These are phyloP conservation scores for Zapus hudsonius DNA, from an alignment of 2,113 vertebrate genomes.

Conservation along the genomic window DNA sequence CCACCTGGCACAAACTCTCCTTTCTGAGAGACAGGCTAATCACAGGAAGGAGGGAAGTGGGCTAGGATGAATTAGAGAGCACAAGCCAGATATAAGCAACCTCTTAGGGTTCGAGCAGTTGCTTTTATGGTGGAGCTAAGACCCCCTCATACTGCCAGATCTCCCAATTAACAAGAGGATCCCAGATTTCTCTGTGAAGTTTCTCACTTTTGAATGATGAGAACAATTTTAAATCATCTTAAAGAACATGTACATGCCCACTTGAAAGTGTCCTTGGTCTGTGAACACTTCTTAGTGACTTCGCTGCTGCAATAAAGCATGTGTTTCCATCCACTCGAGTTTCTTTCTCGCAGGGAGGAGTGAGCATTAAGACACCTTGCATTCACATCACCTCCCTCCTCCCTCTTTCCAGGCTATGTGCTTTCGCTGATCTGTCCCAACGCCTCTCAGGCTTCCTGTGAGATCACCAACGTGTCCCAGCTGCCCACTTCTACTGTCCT, in stretches of 20 bases:
- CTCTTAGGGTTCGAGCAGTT: not conserved
- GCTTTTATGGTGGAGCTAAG: not conserved
- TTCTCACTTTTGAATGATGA: not conserved
- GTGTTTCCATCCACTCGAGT: not conserved
- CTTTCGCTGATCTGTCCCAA: constrained; percentile 79
- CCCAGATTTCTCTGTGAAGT: not conserved
- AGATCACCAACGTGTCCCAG: constrained; percentile 82
- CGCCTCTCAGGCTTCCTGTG: constrained; percentile 82
- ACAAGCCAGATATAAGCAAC: not conserved
- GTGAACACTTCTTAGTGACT: no score
- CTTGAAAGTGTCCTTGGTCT: not conserved
- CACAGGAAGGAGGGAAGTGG: not conserved
- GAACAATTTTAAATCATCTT: not conserved
- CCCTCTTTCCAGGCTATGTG: constrained; percentile 77
- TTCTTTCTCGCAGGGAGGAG: not conserved
- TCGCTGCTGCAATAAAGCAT: not conserved
- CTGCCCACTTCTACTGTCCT: not conserved
- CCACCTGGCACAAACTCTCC: not conserved
- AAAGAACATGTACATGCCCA: not conserved
- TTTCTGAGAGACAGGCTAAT: not conserved
- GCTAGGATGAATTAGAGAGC: not conserved
- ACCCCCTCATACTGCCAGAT: not conserved
- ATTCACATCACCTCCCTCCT: not conserved
- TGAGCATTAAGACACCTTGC: not conserved
- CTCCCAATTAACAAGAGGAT: not conserved